These are phyloP conservation scores for Apogon talboti DNA, from an alignment of 2,797 vertebrate species.

Conservation along the genomic window DNA sequence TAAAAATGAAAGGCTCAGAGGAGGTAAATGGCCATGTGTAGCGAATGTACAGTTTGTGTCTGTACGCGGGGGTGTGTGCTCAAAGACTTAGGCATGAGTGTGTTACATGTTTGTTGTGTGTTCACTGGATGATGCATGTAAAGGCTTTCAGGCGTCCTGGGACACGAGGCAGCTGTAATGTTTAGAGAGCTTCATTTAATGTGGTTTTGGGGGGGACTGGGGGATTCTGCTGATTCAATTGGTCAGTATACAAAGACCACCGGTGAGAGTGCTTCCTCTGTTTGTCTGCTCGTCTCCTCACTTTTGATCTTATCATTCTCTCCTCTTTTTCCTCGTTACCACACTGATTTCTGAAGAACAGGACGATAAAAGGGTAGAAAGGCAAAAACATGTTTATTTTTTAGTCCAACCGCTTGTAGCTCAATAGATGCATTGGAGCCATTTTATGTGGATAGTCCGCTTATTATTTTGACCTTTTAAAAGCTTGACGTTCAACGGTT, in stretches of 20 bases:
- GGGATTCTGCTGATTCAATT: slow-evolving; percentile 62
- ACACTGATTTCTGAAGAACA: neutral
- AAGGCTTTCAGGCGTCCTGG: slow-evolving; percentile 52
- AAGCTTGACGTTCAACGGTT: too few relatives aligned
- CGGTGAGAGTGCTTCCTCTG: neutral
- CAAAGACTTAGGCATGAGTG: neutral
- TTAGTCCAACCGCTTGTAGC: too few relatives aligned
- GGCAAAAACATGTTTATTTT: neutral
- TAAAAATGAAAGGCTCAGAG: slow-evolving; percentile 90
- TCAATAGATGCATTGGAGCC: too few relatives aligned
- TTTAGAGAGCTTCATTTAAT: slow-evolving; percentile 85
- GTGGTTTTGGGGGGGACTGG: slow-evolving; percentile 54
- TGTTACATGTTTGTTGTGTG: slow-evolving; percentile 17
- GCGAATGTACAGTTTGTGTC: slow-evolving; percentile 32
- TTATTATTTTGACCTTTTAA: too few relatives aligned
- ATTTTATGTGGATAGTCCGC: too few relatives aligned
- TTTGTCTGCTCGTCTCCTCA: neutral
- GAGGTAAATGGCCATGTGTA: slow-evolving; percentile 89
- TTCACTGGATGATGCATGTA: slow-evolving; percentile 48
- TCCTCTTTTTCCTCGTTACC: neutral
- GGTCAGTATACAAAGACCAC: slow-evolving; percentile 9
- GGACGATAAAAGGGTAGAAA: neutral
- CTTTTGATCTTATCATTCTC: neutral
- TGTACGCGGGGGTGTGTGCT: slow-evolving; percentile 9
- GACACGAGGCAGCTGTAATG: slow-evolving; percentile 88